Evolutionary conservation across 2,888 invertebrate genomes (phyloP), one percentile per base, ranked within the genome.

Genomic region (Drosophila paranaensis): DNA sequence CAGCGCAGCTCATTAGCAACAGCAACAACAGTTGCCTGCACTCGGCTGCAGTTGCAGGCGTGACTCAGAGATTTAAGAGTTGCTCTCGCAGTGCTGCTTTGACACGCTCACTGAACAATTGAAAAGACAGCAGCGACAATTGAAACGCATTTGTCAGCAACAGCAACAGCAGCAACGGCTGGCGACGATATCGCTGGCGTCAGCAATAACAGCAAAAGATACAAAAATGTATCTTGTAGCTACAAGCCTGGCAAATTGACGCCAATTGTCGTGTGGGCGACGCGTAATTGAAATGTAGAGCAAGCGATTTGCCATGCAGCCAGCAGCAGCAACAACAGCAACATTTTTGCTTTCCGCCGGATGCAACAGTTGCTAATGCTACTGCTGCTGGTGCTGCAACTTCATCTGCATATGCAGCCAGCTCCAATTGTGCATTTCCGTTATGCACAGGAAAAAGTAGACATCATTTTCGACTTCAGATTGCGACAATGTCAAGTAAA

Each of bases 241-340:
- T 76, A 69, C 76, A 79, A 70, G 56, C 63, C 56, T 58, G 43
- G 58, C 85, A 82, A 82, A 82, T 82, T 88, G 82, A 72, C 66
- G 82, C 67, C 82, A 83, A 83, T 88, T 83, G 83, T 77, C 66
- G 54, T 70, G 86, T 71, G 74, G 68, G 66, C 77, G 82, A 67
- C 68, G 72, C 73, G 54, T 87, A 82, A 88, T 85, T 85, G 88
- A 88, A 85, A 88, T 85, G 88, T 83, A 77, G 86, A 88, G 65
- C 83, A 77, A 66, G 60, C 77, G 55, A 62, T 66, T 79, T 79
- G 27, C 51, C 57, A 46, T 51, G 37, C 35, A 16, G 43, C 51
- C 50, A 42, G 25, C 3, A 6, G 39, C 58, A 45, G 39, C 54
- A 20, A 46, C 33, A 11, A 8, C 10, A 46, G 2, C 9, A n/a